Evolutionary conservation across 1,140 invertebrate species (phyloP), one percentile per base, ranked within the genome.

Genomic region (Bombus waltoni): DNA sequence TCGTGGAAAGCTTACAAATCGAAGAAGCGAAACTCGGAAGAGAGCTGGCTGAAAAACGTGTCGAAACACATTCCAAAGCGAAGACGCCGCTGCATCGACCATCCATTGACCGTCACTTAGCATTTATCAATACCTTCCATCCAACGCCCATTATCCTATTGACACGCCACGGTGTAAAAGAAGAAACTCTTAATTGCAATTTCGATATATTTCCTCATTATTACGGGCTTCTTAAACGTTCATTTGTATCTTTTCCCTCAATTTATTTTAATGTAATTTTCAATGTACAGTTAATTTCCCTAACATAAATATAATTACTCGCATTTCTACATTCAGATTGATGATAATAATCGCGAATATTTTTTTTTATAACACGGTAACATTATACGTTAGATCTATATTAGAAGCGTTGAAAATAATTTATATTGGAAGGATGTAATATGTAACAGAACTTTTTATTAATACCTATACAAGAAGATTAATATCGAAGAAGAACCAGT

Each of bases 121-220:
- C 87, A 91, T 91, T 92, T 91, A 92, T 92, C 91, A 92, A 91
- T 92, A 79, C 68, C 81, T 66, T 76, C 35, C 81, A 80, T 82
- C 53, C 57, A 77, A 53, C 47, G 38, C 65, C 77, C 74, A 81
- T 81, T 83, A 68, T 28, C 40, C 35, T 79, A 59, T 35, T 35
- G 44, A 83, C 32, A 87, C 85, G 79, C 70, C 10, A 88, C 81
- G 53, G 15, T 47, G 25, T 62, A 78, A 65, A 66, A 68, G 47
- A 81, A 47, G 44, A 80, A 71, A 53, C 66, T 71, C 44, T 81
- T 81, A 81, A 81, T 81, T 81, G 66, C 66, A 81, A 40, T 81
- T 71, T 38, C 65, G 32, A 53, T 35, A n/a, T 80, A 47, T 44
- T 47, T 35, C 66, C 66, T 40, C 66, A 53, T 53, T 53, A 53